Evolutionary conservation across 2,888 invertebrate species (phyloP).

Genomic region (Atethmia centrago): DNA sequence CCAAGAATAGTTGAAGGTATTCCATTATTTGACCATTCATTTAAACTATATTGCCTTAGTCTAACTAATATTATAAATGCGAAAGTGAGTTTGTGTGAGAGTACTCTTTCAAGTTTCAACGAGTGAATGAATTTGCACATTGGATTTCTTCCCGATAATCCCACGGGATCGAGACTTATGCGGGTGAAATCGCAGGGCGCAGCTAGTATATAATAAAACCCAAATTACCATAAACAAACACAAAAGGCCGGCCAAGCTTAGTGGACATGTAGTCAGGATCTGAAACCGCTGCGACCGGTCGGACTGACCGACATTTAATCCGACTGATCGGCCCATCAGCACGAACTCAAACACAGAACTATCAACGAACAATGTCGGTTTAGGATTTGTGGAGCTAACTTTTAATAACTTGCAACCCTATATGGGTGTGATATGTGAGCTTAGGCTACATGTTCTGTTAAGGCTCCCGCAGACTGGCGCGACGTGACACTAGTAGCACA

Average conservation of each 20-base stretch:
- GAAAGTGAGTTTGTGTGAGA: no score
- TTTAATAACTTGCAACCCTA: slow-evolving; percentile 47
- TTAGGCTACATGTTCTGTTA: background rate
- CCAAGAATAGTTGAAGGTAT: no score
- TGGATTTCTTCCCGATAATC: no score
- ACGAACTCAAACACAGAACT: slow-evolving; percentile 59
- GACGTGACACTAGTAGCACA: no score
- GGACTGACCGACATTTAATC: slow-evolving; percentile 51
- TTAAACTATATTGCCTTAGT: background rate
- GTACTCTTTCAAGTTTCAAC: no score
- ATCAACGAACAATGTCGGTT: slow-evolving; percentile 29
- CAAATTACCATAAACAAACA: slow-evolving; percentile 34
- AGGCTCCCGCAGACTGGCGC: no score
- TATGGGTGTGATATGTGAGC: slow-evolving; percentile 17
- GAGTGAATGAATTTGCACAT: no score
- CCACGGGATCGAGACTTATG: no score
- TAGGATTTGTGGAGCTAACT: slow-evolving; percentile 47
- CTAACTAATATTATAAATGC: no score
- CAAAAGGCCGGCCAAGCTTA: slow-evolving; percentile 3
- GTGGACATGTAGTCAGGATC: slow-evolving; percentile 34
- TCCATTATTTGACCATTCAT: no score
- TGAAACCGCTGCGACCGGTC: slow-evolving; percentile 13
- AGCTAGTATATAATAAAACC: no score
- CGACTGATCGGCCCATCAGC: slow-evolving; percentile 48
- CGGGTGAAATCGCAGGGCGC: no score